Evolutionary conservation across 2,113 vertebrate species (phyloP).

Genomic region (Lepisosteus oculatus): DNA sequence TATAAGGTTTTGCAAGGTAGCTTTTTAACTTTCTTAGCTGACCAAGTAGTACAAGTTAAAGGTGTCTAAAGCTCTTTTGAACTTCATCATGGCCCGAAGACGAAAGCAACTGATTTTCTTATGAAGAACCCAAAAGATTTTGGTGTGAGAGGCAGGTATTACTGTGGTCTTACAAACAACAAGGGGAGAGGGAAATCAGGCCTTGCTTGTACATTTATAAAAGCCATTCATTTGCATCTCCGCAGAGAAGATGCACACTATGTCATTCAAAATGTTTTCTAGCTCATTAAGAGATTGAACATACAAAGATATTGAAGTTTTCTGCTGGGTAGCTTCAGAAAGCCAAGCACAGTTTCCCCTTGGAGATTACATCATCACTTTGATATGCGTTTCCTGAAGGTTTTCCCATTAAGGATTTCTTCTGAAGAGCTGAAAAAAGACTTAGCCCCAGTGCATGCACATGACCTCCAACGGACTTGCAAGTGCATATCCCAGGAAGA

Average conservation of each 20-base stretch:
- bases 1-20: too few species aligned
- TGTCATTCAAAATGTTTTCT: slow-evolving; percentile 43
- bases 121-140: too few species aligned
- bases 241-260: slow-evolving; percentile 40
- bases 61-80: too few species aligned
- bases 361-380: slow-evolving; percentile 35
- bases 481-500: not conserved
- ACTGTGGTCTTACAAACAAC: too few species aligned
- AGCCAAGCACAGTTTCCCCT: slow-evolving; percentile 27
- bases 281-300: slow-evolving; percentile 29
- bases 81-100: too few species aligned
- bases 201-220: too few species aligned
- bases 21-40: too few species aligned
- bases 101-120: too few species aligned
- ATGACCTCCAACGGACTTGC: not conserved
- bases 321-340: slow-evolving; percentile 35
- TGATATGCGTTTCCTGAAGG: slow-evolving; percentile 31
- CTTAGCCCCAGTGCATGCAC: not conserved
- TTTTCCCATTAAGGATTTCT: slow-evolving; percentile 19
- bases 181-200: too few species aligned
- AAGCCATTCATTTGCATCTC: slow-evolving; percentile 12
- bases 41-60: too few species aligned
- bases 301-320: slow-evolving; percentile 30
- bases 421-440: slow-evolving; percentile 6
- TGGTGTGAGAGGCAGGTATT: too few species aligned